Conservation (phyloP, 2,888 invertebrate species). For the Mythimna albipuncta region DNA sequence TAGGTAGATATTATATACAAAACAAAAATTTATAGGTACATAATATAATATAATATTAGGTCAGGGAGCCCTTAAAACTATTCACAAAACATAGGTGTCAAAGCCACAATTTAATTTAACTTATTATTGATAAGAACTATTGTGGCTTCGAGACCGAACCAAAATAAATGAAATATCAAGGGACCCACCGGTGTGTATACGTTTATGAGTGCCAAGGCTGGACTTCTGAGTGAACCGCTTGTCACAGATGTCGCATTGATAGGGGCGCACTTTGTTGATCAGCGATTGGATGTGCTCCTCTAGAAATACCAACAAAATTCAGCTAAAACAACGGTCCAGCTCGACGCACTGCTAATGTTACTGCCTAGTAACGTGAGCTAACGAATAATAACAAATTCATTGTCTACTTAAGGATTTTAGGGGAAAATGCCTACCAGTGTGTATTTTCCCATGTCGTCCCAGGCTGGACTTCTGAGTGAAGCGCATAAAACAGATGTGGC, state of each 20-base stretch:
- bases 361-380: slow-evolving; percentile 86
- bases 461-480: slow-evolving; percentile 94
- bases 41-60: slow-evolving; percentile 60
- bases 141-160: slow-evolving; percentile 88
- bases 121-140: slow-evolving; percentile 57
- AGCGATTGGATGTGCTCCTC: slow-evolving; percentile 91
- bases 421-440: slow-evolving; percentile 92
- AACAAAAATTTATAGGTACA: slow-evolving; percentile 42
- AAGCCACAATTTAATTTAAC: slow-evolving; percentile 80
- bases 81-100: slow-evolving; percentile 89
- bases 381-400: slow-evolving; percentile 83
- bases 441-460: slow-evolving; percentile 94
- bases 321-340: slow-evolving; percentile 86
- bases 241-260: slow-evolving; percentile 94
- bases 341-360: slow-evolving; percentile 78
- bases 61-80: slow-evolving; percentile 90
- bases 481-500: slow-evolving; percentile 93
- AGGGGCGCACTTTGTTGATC: slow-evolving; percentile 91
- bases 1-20: slow-evolving; percentile 51
- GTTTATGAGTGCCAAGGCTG: slow-evolving; percentile 95
- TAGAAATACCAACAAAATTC: slow-evolving; percentile 90
- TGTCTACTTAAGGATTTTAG: slow-evolving; percentile 89
- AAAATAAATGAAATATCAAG: slow-evolving; percentile 87
- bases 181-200: slow-evolving; percentile 94
- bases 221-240: slow-evolving; percentile 96